A percentile compares a stretch with the other conserved stretches of the same genome.
Conservation (phyloP, 2,888 invertebrate genomes). For the Candidula unifasciata region DNA sequence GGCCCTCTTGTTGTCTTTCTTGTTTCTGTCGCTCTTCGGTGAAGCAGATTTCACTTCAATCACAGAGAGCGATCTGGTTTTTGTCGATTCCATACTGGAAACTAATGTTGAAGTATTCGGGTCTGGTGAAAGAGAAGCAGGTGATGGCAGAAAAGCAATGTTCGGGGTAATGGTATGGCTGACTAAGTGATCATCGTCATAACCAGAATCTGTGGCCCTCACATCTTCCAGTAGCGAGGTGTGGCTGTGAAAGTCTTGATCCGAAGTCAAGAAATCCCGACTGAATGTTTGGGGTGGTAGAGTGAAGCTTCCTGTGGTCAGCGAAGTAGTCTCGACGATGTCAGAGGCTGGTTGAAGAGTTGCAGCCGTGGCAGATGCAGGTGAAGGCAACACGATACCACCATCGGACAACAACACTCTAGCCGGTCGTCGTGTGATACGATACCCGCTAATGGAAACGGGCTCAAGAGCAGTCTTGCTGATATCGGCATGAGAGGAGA, state of each 20-base stretch:
- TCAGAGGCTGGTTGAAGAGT: slow-evolving; percentile 17
- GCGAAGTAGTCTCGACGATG: slow-evolving; percentile 2
- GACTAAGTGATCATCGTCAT: background rate
- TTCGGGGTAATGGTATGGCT: background rate
- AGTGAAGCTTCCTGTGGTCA: background rate
- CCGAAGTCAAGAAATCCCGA: no score
- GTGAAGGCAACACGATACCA: background rate
- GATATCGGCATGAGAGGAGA: background rate
- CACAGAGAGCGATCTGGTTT: background rate
- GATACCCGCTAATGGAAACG: background rate
- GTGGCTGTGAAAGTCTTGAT: background rate
- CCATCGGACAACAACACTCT: slow-evolving; percentile 27
- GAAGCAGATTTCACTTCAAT: background rate
- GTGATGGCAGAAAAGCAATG: background rate
- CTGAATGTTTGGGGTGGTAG: background rate
- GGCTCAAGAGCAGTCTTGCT: background rate
- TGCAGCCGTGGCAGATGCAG: background rate
- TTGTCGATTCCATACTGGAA: no score
- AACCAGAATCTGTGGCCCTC: background rate
- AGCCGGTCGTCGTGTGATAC: background rate
- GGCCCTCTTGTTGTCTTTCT: background rate
- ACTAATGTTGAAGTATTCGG: background rate
- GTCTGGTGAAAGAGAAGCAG: no score
- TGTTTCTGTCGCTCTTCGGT: background rate
- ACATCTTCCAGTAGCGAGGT: no score